Percentiles rank a stretch among this genome's conserved stretches.
Conservation (phyloP, 2,797 vertebrate genomes). For the Lophotriccus pileatus region DNA sequence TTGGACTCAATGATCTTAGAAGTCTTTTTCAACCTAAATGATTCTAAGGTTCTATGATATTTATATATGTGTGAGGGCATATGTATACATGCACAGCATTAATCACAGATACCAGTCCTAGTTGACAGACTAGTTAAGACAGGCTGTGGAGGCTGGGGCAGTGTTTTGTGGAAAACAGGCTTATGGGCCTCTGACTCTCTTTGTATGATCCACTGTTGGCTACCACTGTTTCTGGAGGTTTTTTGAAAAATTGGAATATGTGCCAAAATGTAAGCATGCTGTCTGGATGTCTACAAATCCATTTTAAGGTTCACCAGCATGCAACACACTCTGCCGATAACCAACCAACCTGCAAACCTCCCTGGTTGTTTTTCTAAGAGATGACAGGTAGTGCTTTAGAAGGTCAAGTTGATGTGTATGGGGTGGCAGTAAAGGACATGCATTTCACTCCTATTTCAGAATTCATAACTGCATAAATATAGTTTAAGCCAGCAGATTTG, state of each 20-base stretch:
- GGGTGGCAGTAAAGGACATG: neutral
- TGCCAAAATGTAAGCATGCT: neutral
- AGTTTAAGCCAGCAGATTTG: neutral
- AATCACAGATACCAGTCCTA: neutral
- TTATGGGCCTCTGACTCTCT: neutral
- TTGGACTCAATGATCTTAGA: neutral
- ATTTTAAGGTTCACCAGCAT: neutral
- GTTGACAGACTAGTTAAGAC: neutral
- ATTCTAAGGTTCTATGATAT: neutral
- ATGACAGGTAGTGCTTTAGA: neutral
- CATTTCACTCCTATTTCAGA: neutral
- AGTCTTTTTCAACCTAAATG: neutral
- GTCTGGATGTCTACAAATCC: neutral
- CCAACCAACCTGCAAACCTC: neutral
- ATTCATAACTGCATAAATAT: neutral
- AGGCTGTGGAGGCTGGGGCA: neutral
- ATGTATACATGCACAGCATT: fast-evolving
- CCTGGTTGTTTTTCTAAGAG: neutral
- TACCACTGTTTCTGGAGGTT: neutral
- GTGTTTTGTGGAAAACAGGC: neutral
- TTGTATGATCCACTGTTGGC: neutral
- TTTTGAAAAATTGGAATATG: neutral
- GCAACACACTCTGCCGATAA: neutral
- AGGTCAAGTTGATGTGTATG: neutral
- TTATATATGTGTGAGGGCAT: neutral